A percentile compares a stretch with the other conserved stretches of the same genome.
Conservation (phyloP, 1,140 invertebrate species). For the Aphelenchoides avenae region DNA sequence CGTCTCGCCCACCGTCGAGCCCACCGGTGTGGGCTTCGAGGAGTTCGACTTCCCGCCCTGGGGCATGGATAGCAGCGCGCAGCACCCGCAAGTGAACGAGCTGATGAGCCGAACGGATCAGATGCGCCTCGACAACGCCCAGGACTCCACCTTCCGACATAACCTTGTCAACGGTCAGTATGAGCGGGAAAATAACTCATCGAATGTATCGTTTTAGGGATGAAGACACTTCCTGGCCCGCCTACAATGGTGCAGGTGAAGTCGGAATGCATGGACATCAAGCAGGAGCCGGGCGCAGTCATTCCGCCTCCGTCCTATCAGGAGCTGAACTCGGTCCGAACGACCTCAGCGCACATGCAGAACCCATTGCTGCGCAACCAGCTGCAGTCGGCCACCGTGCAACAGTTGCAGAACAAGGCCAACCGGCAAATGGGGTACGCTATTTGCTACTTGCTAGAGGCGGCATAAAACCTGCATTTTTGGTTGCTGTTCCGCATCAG, state of each 20-base stretch:
- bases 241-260: too few species aligned
- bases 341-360: conserved; percentile 28
- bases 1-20: conserved; percentile 45
- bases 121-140: conserved; percentile 6
- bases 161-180: too few species aligned
- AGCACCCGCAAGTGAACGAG: conserved; percentile 44
- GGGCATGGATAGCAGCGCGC: background rate
- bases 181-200: too few species aligned
- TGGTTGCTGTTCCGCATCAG: too few species aligned
- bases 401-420: conserved; percentile 14
- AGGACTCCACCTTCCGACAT: too few species aligned
- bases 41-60: conserved; percentile 52
- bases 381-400: conserved; percentile 7
- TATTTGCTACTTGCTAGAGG: too few species aligned
- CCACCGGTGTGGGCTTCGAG: conserved; percentile 26
- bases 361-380: conserved; percentile 48
- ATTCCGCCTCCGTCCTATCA: conserved; percentile 51
- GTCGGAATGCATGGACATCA: too few species aligned
- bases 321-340: conserved; percentile 50
- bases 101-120: conserved; percentile 49
- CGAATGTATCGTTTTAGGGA: too few species aligned
- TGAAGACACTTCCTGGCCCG: too few species aligned
- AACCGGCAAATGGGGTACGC: too few species aligned
- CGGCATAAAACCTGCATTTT: too few species aligned
- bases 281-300: conserved; percentile 30